phyloP scores from a whole-genome alignment of 2,113 vertebrate genomes.

The Syngnathus floridae region DNA sequence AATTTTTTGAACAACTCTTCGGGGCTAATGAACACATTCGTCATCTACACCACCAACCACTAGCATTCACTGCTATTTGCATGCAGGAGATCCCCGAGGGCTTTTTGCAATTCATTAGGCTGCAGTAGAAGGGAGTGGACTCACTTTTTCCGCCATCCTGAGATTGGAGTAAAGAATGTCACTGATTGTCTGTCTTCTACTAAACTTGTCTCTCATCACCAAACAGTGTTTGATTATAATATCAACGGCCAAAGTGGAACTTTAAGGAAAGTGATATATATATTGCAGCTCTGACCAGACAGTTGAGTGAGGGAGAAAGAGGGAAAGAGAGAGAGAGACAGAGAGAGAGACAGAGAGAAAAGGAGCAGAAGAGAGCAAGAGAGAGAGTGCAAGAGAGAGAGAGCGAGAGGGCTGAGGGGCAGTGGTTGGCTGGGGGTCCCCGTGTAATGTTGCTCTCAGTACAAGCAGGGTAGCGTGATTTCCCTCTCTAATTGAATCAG shows the following conservation, averaged over 20 bases:
- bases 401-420: not conserved
- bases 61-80: slow-evolving; percentile 21
- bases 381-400: too few species aligned
- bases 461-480: slow-evolving; percentile 59
- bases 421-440: slow-evolving; percentile 47
- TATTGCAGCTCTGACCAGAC: slow-evolving; percentile 12
- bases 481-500: slow-evolving; percentile 74
- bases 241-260: not conserved
- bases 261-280: not conserved
- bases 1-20: not conserved
- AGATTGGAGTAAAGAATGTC: slow-evolving; percentile 16
- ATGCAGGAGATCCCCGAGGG: slow-evolving; percentile 52
- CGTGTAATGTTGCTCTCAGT: slow-evolving; percentile 50
- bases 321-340: not conserved
- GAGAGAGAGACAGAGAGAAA: not conserved
- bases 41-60: not conserved
- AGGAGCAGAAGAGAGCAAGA: not conserved
- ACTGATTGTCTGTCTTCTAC: not conserved
- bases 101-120: slow-evolving; percentile 55
- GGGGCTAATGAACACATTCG: not conserved
- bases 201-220: not conserved
- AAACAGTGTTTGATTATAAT: not conserved
- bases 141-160: slow-evolving; percentile 21
- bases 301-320: not conserved
- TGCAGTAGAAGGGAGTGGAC: slow-evolving; percentile 27